Base-by-base conservation (phyloP, 2,113 vertebrate species). In the Machaerirhynchus nigripectus region DNA sequence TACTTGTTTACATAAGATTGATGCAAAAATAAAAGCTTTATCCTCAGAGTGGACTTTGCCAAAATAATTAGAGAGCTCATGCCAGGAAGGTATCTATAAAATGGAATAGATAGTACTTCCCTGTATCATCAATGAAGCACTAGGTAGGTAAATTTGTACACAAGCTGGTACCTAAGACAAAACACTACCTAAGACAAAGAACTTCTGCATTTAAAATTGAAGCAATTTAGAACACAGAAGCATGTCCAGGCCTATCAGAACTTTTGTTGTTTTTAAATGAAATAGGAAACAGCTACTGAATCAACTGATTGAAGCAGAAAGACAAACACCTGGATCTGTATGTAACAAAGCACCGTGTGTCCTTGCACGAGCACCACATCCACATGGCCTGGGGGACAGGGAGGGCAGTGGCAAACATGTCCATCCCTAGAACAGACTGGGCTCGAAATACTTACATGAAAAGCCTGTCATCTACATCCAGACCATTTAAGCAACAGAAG, bases 241-340 rank as follows among this genome's bases (percentile, higher is more conserved):
- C 63, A 61, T 4, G 16, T n/a, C 42, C n/a, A 77, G 15, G 21
- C 17, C 28, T 39, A 31, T 18, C 27, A 74, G 52, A 73, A 70
- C 37, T 81, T 78, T 2, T 42, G 12, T 4, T 60, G 26, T 40
- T 84, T 61, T 53, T 60, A 35, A 55, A 75, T 44, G 18, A 89
- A 76, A 60, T 0, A 52, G 78, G 40, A 64, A 94, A 71, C 16
- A 68, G 57, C n/a, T 77, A 53, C 42, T 47, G 40, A 47, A 68
- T 42, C 33, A 37, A 50, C 16, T 46, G 33, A 52, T 11, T 28
- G 59, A 63, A 87, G 63, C 27, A 68, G 44, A 76, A 49, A 71
- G 65, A 40, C 12, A 63, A 63, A 60, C 0, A 1, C 8, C 15
- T n/a, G 11, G 37, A 55, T 13, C 26, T 46, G 0, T 10, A 31